phyloP scores from a whole-genome alignment of 2,113 vertebrate species.

The Odontesthes bonariensis region DNA sequence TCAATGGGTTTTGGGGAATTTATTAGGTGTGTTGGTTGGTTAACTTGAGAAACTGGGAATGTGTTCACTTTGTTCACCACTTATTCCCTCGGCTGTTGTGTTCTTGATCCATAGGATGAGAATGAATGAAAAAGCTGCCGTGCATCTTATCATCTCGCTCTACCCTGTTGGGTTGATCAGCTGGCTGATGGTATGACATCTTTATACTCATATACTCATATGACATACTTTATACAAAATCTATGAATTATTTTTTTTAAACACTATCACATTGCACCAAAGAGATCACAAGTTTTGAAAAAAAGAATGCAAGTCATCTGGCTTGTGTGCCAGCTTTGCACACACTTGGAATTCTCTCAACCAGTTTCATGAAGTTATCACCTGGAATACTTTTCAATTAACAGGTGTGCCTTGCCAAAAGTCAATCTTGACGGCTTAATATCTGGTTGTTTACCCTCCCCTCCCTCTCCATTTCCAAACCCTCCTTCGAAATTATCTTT shows the following conservation, averaged over 20 bases:
- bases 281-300: no score
- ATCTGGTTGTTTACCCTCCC: slow-evolving; percentile 36
- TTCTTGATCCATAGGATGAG: slow-evolving; percentile 6
- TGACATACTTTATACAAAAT: no score
- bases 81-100: background rate
- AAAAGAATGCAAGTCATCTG: no score
- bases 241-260: background rate
- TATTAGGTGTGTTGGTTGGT: background rate
- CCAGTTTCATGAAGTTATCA: no score
- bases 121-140: background rate
- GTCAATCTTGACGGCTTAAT: background rate
- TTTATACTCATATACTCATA: no score
- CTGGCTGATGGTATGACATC: no score
- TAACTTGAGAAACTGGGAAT: background rate
- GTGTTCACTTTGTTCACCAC: background rate
- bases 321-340: no score
- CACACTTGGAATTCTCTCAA: no score
- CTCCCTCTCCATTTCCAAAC: slow-evolving; percentile 28
- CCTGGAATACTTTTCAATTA: no score
- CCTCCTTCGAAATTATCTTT: slow-evolving; percentile 43
- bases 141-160: background rate
- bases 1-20: no score
- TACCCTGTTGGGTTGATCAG: background rate
- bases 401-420: no score
- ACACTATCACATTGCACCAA: background rate